These are phyloP conservation scores for Leptodirus hochenwartii DNA, from an alignment of 2,888 invertebrate genomes.

Conservation along the genomic window DNA sequence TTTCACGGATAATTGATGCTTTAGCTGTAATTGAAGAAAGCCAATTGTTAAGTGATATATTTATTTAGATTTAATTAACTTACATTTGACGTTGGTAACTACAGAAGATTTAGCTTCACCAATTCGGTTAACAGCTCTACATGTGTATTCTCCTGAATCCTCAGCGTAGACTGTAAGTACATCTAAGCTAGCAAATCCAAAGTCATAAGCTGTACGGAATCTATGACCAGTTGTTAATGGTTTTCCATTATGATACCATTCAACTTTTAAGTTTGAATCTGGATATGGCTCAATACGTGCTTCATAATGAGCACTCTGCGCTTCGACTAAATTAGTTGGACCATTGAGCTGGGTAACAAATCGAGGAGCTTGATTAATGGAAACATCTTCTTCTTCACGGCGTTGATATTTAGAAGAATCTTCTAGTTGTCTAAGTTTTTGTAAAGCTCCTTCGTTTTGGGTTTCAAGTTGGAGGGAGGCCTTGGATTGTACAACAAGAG, in stretches of 20 bases:
- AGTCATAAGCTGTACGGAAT: constrained; percentile 86
- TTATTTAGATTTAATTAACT: constrained; percentile 24
- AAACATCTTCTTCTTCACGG: constrained; percentile 62
- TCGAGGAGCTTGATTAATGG: constrained; percentile 64
- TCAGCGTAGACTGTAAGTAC: constrained; percentile 85
- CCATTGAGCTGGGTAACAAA: constrained; percentile 78
- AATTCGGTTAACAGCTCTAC: constrained; percentile 68
- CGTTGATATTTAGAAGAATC: constrained; percentile 63
- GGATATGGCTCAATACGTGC: constrained; percentile 87
- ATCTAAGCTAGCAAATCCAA: constrained; percentile 93
- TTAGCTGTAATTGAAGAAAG: constrained; percentile 39
- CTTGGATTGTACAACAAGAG: constrained; percentile 79
- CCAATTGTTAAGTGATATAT: constrained; percentile 1
- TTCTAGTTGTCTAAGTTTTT: constrained; percentile 74
- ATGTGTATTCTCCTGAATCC: constrained; percentile 85
- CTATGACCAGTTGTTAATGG: constrained; percentile 77
- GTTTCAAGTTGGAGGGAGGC: constrained; percentile 74
- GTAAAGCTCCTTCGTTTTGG: constrained; percentile 75
- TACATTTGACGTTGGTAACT: constrained; percentile 62
- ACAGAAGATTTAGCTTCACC: constrained; percentile 73
- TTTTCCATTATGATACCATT: constrained; percentile 88
- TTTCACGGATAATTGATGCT: constrained; percentile 70
- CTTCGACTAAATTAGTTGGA: constrained; percentile 67
- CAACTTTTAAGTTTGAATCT: constrained; percentile 72
- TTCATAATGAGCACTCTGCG: constrained; percentile 83